Conservation (phyloP, 1,140 invertebrate species). For the Caenorhabditis briggsae region DNA sequence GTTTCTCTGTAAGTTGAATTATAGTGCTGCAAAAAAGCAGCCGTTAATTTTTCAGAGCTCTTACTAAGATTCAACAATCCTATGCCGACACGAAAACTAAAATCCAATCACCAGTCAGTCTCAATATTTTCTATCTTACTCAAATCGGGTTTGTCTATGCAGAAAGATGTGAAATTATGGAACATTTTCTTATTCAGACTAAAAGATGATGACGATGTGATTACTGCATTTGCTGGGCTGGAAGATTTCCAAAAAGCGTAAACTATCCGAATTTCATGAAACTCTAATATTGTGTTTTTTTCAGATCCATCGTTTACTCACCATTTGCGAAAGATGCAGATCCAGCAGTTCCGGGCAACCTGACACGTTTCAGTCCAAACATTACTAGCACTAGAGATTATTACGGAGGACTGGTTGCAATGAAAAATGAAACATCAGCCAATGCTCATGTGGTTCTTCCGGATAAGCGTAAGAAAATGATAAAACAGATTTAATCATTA, state of each 20-base stretch:
- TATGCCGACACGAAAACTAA: neutral
- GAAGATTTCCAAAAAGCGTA: neutral
- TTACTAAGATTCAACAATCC: neutral
- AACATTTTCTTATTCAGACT: neutral
- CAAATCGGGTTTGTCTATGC: neutral
- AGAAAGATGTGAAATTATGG: neutral
- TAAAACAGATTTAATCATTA: neutral
- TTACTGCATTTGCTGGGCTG: neutral
- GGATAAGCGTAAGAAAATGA: neutral
- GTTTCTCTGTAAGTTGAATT: neutral
- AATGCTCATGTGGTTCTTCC: neutral
- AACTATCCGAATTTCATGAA: neutral
- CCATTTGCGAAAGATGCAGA: neutral
- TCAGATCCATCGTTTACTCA: neutral
- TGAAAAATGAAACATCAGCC: neutral
- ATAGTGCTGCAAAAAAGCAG: neutral
- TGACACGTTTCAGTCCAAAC: neutral
- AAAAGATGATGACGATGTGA: neutral
- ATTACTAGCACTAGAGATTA: neutral
- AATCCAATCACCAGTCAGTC: neutral
- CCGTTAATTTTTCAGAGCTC: neutral
- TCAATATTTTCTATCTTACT: constrained; percentile 4
- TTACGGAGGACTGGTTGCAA: neutral
- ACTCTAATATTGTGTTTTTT: neutral
- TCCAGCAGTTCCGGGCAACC: neutral